phyloP scores from a whole-genome alignment of 2,113 vertebrate genomes.

The Falcunculus frontatus region DNA sequence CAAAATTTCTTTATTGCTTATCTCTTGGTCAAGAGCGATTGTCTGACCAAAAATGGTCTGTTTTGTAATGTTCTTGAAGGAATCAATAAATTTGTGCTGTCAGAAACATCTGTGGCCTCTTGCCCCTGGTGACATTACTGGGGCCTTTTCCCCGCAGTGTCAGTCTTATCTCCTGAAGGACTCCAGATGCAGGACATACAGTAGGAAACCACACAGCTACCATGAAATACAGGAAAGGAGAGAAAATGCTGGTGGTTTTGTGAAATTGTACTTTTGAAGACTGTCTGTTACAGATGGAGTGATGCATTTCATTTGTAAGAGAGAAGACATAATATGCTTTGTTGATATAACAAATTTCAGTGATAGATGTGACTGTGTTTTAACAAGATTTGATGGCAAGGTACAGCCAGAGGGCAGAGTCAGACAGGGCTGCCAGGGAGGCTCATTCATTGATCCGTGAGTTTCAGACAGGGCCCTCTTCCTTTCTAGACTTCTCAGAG shows the following conservation, averaged over 20 bases:
- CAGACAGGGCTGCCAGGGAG: neutral
- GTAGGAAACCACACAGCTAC: neutral
- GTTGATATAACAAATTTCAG: neutral
- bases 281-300: neutral
- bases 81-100: neutral
- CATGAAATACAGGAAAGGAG: neutral
- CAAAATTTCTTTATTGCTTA: neutral
- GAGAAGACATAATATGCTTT: neutral
- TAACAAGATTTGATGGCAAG: neutral
- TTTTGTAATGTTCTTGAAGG: neutral
- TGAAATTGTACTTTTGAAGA: neutral
- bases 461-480: neutral
- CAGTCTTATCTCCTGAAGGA: neutral
- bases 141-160: neutral
- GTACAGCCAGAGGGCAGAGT: no score
- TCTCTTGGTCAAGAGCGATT: neutral
- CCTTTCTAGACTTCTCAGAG: neutral
- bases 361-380: neutral
- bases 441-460: neutral
- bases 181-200: accelerated
- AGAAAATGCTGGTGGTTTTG: neutral
- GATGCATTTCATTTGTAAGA: neutral
- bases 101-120: neutral
- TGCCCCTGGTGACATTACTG: neutral
- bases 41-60: neutral